Evolutionary conservation across 2,113 vertebrate species (phyloP), one percentile per base, ranked within the genome.

Genomic region (Stomatorhinus ivindoensis): DNA sequence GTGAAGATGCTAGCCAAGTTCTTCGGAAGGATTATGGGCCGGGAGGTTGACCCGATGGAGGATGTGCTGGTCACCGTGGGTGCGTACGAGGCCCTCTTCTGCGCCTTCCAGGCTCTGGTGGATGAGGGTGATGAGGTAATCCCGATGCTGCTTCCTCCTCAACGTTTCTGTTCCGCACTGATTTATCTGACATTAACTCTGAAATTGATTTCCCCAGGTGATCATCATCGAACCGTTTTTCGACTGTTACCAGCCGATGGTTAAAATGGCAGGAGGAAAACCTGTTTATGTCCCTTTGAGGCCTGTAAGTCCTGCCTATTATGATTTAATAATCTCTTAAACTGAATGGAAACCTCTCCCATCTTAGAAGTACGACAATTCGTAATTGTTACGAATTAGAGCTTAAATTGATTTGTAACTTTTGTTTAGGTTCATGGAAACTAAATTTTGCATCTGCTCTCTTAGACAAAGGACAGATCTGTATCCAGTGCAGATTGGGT

Each of bases 181-280:
- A 24, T 35, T 55, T 65, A 48, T 39, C 13, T 65, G 44, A 47
- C 44, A 15, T 89, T 55, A 89, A 2, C 35, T 8, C 89, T 85
- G 9, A 53, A 82, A 65, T 87, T 92, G 91, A 89, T 17, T 90
- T 19, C 91, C 89, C 27, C 91, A 99, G 98, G 98, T 99, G 82
- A 97, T 99, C 92, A 96, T 99, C 90, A 94, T 99, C 0, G 98
- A 99, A 87, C 98, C 98, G 0, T 98, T 95, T 92, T 99, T 99
- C 0, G 98, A 99, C 93, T 99, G 98, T 94, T 99, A 99, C 15
- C 95, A 98, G 91, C 93, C 97, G 0, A 99, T 99, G 98, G 96
- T 97, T 13, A 93, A 93, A 92, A 99, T 99, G 98, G 96, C 97
- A 3, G 96, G 97, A 27, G 98, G 97, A 53, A 96, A 24, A 6